Evolutionary conservation across 2,113 vertebrate species (phyloP).

Genomic region (Syngnathus scovelli): DNA sequence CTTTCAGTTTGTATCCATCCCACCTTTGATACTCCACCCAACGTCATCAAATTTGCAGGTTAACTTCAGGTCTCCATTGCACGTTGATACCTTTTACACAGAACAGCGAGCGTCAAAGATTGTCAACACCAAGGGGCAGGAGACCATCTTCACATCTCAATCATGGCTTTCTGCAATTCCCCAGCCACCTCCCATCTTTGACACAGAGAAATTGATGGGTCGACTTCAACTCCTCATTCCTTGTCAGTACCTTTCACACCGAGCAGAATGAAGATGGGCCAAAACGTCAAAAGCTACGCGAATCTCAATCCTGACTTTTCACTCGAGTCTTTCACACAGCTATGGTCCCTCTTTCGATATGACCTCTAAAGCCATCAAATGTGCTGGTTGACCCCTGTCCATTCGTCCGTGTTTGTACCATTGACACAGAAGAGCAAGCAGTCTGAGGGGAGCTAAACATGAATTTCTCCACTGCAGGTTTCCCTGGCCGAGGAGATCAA

Average conservation of each 20-base stretch:
- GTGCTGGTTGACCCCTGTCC: neutral
- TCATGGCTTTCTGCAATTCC: too few relatives aligned
- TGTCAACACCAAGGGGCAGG: too few relatives aligned
- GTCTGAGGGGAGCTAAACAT: neutral
- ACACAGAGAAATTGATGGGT: too few relatives aligned
- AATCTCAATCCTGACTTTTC: too few relatives aligned
- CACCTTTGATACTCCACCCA: neutral
- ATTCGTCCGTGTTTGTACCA: neutral
- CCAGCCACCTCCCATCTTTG: too few relatives aligned
- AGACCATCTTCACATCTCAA: too few relatives aligned
- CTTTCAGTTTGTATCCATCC: neutral
- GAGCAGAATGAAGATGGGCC: too few relatives aligned
- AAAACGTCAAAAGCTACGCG: too few relatives aligned
- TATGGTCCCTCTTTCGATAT: neutral
- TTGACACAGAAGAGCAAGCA: neutral
- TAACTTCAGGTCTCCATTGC: neutral
- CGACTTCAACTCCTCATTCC: too few relatives aligned
- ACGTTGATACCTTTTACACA: neutral
- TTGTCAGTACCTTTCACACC: too few relatives aligned
- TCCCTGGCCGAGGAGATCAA: slow-evolving; percentile 72
- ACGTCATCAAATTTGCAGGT: neutral
- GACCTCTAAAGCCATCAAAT: neutral
- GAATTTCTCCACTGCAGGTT: slow-evolving; percentile 58
- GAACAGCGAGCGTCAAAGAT: too few relatives aligned
- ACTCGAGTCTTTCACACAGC: neutral